Percentiles rank a stretch among this genome's conserved stretches.
These are phyloP conservation scores for Hypsopygia costalis DNA, from an alignment of 2,888 invertebrate species.

Conservation along the genomic window DNA sequence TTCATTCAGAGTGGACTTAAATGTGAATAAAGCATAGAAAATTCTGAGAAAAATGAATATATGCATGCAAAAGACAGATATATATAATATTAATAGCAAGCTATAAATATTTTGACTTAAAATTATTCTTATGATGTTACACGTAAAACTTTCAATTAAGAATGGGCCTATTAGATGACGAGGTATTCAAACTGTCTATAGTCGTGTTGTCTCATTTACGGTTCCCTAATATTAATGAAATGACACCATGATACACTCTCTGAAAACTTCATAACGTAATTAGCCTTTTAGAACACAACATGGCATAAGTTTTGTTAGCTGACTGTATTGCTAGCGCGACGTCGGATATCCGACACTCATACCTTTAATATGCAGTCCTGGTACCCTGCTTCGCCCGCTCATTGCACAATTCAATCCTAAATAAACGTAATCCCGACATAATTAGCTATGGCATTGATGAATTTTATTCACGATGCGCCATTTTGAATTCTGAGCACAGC, in stretches of 20 bases:
- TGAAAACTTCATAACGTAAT: too few relatives aligned
- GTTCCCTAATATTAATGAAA: too few relatives aligned
- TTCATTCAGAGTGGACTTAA: slow-evolving; percentile 10
- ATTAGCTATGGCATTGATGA: slow-evolving; percentile 71
- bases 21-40: background rate
- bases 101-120: too few relatives aligned
- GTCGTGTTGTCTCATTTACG: too few relatives aligned
- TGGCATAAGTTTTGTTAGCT: slow-evolving; percentile 18
- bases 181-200: too few relatives aligned
- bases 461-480: slow-evolving; percentile 55
- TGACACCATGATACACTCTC: too few relatives aligned
- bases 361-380: slow-evolving; percentile 57
- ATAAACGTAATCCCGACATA: slow-evolving; percentile 64
- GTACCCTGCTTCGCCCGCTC: slow-evolving; percentile 42
- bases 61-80: slow-evolving; percentile 7
- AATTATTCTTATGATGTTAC: too few relatives aligned
- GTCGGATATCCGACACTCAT: slow-evolving; percentile 73
- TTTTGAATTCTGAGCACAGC: slow-evolving; percentile 47
- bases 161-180: too few relatives aligned
- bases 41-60: too few relatives aligned
- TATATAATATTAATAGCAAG: slow-evolving; percentile 8
- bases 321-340: slow-evolving; percentile 57
- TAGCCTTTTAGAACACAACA: too few relatives aligned
- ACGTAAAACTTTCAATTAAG: too few relatives aligned
- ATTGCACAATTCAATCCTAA: slow-evolving; percentile 69